phyloP scores from a whole-genome alignment of 2,797 vertebrate species.

The Oryzias dopingdopingensis region DNA sequence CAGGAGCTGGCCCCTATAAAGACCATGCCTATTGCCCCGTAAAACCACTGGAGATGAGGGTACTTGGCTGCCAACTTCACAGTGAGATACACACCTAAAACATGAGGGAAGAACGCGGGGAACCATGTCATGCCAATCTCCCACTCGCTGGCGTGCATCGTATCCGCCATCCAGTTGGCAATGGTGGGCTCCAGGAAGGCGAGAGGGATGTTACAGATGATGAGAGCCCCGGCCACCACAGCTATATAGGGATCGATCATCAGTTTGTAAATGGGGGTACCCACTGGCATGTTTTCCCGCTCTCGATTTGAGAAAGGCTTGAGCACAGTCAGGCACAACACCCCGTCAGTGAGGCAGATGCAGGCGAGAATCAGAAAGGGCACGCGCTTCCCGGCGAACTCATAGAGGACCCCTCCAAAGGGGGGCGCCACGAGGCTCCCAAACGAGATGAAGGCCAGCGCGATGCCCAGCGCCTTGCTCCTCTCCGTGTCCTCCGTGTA shows the following conservation, averaged over 20 bases:
- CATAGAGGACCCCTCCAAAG: conserved; percentile 90
- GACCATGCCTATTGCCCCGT: conserved; percentile 93
- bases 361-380: conserved; percentile 91
- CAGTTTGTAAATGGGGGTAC: conserved; percentile 91
- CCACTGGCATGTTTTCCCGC: conserved; percentile 91
- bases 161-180: conserved; percentile 93
- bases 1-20: conserved; percentile 95
- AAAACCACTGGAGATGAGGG: conserved; percentile 96
- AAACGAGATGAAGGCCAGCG: conserved; percentile 96
- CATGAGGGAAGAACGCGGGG: conserved; percentile 94
- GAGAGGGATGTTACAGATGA: conserved; percentile 93
- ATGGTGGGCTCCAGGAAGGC: conserved; percentile 98
- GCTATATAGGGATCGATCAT: conserved; percentile 96
- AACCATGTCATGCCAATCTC: conserved; percentile 95
- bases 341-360: conserved; percentile 85
- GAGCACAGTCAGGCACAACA: conserved; percentile 83
- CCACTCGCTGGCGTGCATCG: conserved; percentile 90
- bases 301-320: conserved; percentile 84
- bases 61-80: conserved; percentile 89
- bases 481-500: conserved; percentile 88
- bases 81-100: conserved; percentile 91
- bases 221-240: conserved; percentile 92
- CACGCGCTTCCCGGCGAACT: conserved; percentile 86
- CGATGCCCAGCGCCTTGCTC: conserved; percentile 91
- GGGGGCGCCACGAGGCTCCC: conserved; percentile 95